Conservation (phyloP, 2,113 vertebrate genomes). For the Bos taurus region DNA sequence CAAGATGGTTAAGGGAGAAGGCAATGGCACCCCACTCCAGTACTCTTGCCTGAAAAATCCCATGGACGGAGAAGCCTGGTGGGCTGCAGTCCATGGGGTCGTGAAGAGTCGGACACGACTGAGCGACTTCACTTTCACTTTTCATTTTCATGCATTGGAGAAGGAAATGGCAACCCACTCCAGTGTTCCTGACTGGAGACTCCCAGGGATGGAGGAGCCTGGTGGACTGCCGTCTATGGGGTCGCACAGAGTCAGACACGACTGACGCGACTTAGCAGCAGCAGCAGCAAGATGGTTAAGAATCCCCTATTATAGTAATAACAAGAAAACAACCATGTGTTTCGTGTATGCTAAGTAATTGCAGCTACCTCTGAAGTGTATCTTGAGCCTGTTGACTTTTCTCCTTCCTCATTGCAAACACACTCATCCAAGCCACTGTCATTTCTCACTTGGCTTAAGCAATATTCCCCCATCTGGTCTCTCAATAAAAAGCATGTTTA, state of each 20-base stretch:
- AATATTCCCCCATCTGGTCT: neutral
- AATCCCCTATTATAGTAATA: neutral
- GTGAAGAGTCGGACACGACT: rapidly evolving
- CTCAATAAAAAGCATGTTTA: neutral
- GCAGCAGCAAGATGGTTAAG: neutral
- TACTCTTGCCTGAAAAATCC: too few relatives aligned
- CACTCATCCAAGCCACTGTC: neutral
- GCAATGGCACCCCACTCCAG: too few relatives aligned
- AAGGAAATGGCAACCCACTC: too few relatives aligned
- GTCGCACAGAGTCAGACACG: too few relatives aligned
- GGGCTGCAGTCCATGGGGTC: too few relatives aligned
- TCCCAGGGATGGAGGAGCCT: too few relatives aligned
- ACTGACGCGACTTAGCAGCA: too few relatives aligned
- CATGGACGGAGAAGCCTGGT: too few relatives aligned
- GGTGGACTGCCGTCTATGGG: too few relatives aligned
- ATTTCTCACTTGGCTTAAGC: neutral
- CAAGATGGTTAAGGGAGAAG: neutral
- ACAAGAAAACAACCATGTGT: neutral
- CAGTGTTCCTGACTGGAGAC: too few relatives aligned
- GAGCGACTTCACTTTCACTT: too few relatives aligned
- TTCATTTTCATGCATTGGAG: too few relatives aligned
- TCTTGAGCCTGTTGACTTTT: neutral
- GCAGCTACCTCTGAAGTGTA: neutral
- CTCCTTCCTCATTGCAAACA: neutral
- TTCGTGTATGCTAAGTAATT: neutral